Base-by-base conservation (phyloP, 2,113 vertebrate genomes). In the Tonatia bakeri region DNA sequence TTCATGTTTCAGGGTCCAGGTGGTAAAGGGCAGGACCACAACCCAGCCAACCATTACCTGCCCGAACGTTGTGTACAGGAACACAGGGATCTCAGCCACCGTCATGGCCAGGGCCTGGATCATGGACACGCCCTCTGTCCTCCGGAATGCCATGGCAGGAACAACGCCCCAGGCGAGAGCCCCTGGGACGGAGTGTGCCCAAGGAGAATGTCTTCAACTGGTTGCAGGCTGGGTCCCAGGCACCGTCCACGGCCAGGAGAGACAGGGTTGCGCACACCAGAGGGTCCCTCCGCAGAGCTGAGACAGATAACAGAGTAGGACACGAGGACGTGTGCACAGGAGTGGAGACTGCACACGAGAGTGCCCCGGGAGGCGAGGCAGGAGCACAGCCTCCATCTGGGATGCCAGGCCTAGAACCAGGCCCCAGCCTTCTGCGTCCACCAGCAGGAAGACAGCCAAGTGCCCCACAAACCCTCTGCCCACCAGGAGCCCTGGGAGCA, bases 41-140 rank as follows among this genome's bases (percentile, higher is more conserved):
- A 2, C 13, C 38, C 14, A 0, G 7, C 45, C 10, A 2, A 7
- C 0, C 36, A 50, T 98, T 98, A 99, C 99, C 99, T 99, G 99
- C 33, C 99, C 99, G 52, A 99, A 99, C 0, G 99, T 99, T 0
- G 99, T 99, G 93, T 99, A 99, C 17, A 99, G 99, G 91, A 99
- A 99, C 96, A 99, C 99, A 0, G 99, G 99, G 94, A 99, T 99
- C 98, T 99, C 99, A 0, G 99, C 99, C 87, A 99, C 99, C 0
- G 99, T 99, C 99, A 99, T 99, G 73, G 99, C 99, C 98, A 99
- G 97, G 79, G 99, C 99, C 98, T 99, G 99, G 95, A 99, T 99
- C 75, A 99, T 97, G 97, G 99, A 99, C 98, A 99, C 98, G 73
- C 99, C 99, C 45, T 99, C 99, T 0, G 99, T 97, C 94, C 98